Evolutionary conservation across 2,797 vertebrate species (phyloP), one percentile per base, ranked within the genome.

Genomic region (Ctenopoma multispine): DNA sequence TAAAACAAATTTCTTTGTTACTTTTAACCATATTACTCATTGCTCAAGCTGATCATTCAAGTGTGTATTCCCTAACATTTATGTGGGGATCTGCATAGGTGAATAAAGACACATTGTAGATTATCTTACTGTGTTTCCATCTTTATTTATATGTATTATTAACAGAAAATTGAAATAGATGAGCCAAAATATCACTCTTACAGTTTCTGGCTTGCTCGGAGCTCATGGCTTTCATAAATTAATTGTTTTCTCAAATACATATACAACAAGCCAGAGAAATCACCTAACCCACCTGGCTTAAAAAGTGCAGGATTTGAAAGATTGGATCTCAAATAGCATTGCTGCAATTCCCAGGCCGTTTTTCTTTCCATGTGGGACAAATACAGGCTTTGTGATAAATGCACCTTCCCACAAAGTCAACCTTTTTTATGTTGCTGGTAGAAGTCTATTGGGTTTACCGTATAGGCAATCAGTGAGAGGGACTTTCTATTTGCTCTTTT

Each of bases 101-200:
- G 20, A 40, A 14, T 40, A n/a, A 36, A 23, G 21, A 18, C 36
- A 20, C 20, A 48, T 44, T 27, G 24, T 3, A 20, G 15, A 70
- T 69, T 41, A 76, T 58, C 18, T 27, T 60, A 8, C 12, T 36
- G 29, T 50, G 34, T 75, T 69, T 55, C 4, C 31, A 23, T 78
- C 12, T 74, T 73, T 46, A 20, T 67, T 70, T 51, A 12, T 20
- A 44, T 51, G 49, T 43, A 29, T 63, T 61, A 63, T 58, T 61
- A 59, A 79, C 63, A 43, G 12, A 1, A 0, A 43, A 10, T 75
- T 61, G 3, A 46, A 53, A 50, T 10, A 23, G 18, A 14, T 7
- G 7, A 54, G 24, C 24, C 27, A 36, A 50, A 50, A 41, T 1
- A 23, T 53, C 2, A 14, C 15, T 43, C 8, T 46, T 9, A 8